Base-by-base conservation (phyloP, 2,113 vertebrate genomes). In the Rhombomys opimus region DNA sequence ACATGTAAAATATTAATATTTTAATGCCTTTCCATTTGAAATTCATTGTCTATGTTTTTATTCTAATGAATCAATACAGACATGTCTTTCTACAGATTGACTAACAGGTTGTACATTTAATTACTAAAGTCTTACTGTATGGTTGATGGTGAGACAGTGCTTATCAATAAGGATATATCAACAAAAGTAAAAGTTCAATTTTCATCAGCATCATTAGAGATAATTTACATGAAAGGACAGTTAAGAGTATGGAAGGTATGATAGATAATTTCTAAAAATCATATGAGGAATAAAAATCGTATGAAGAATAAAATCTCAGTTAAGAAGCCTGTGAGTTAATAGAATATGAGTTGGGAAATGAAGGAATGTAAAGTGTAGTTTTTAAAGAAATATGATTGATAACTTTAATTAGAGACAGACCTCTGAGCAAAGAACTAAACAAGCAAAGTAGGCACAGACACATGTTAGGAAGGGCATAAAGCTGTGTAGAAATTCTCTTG, bases 1-100 rank as follows among this genome's bases (percentile, higher is more conserved):
- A 30, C 7, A 82, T 54, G 32, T 70, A 68, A 90, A 81, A 94
- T 73, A 68, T 77, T 38, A 65, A 73, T 89, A 89, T 92, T 32
- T 8, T 32, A 63, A 30, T 77, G 4, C 7, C 30, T 89, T 93
- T 75, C 30, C 85, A 77, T 59, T 91, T 82, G 5, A 72, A 77
- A 78, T 72, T 30, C 65, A 25, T 85, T 65, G 82, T 63, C n/a
- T 85, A 27, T 85, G 78, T 50, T 3, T 63, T 11, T 92, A 67
- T 12, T 76, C 52, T 89, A 68, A 77, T 6, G 61, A 85, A 61
- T 17, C 30, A 63, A 82, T 23, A 7, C 1, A 96, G 32, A 10
- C 65, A 61, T 54, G 1, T 46, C 7, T 91, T 87, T 73, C 23
- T 77, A 15, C 10, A 67, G 35, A 63, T 61, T 18, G n/a, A 35